A percentile compares a stretch with the other conserved stretches of the same genome.
These are phyloP conservation scores for Thunnus thynnus DNA, from an alignment of 2,113 vertebrate species.

Conservation along the genomic window DNA sequence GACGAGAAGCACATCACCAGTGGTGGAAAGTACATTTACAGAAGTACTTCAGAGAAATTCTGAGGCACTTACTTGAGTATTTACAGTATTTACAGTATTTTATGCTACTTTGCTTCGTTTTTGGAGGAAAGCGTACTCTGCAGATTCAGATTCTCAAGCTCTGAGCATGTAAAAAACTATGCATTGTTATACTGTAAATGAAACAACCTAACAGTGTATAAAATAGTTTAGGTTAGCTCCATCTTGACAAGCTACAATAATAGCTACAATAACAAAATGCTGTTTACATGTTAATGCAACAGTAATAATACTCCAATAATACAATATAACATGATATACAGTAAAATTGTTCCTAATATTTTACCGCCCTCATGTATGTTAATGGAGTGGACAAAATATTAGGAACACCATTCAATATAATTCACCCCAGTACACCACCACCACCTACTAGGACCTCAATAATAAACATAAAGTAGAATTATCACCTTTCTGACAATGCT, in stretches of 20 bases:
- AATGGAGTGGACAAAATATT: too few species aligned
- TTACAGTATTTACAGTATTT: background rate
- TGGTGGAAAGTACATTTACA: slow-evolving; percentile 31
- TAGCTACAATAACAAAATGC: background rate
- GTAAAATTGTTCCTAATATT: too few species aligned
- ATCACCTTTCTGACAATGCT: too few species aligned
- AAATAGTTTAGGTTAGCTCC: background rate
- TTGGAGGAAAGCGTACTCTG: background rate
- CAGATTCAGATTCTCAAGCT: slow-evolving; percentile 4
- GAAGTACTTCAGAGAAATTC: background rate
- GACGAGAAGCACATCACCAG: slow-evolving; percentile 3
- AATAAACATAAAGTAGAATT: too few species aligned
- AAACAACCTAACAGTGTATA: background rate
- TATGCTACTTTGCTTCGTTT: background rate
- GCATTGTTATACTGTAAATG: background rate
- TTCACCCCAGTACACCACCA: too few species aligned
- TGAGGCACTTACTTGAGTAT: slow-evolving; percentile 9
- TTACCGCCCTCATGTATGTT: too few species aligned
- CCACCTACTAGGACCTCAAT: too few species aligned
- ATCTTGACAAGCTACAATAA: too few species aligned
- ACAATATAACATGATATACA: too few species aligned
- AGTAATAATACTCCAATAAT: too few species aligned
- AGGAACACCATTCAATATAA: too few species aligned
- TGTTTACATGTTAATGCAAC: background rate
- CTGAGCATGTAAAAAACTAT: background rate